Evolutionary conservation across 2,888 invertebrate species (phyloP).

Genomic region (Muschampia plurimacula): DNA sequence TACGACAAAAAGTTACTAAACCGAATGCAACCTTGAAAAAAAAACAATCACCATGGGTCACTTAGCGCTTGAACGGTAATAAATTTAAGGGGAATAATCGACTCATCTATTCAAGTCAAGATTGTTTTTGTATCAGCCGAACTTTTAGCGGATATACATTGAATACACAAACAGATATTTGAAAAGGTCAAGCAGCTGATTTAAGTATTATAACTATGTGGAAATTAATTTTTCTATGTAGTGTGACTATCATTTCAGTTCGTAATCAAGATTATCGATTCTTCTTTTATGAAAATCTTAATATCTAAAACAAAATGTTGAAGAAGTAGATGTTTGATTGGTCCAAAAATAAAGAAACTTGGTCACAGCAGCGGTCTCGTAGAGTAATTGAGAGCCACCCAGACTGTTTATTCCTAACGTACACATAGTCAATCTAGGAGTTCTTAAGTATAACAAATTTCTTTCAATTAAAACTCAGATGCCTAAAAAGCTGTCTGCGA

Average conservation of each 20-base stretch:
- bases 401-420: no score
- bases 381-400: no score
- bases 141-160: slow-evolving; percentile 18
- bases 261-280: neutral
- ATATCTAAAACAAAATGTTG: no score
- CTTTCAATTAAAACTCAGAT: neutral
- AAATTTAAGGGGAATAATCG: slow-evolving; percentile 29
- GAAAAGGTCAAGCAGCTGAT: slow-evolving; percentile 28
- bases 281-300: no score
- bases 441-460: no score
- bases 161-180: slow-evolving; percentile 25
- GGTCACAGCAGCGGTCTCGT: neutral
- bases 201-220: slow-evolving; percentile 3
- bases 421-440: no score
- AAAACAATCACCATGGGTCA: slow-evolving; percentile 8
- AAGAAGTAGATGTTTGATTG: no score
- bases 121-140: slow-evolving; percentile 26
- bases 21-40: neutral
- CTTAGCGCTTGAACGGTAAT: slow-evolving; percentile 23
- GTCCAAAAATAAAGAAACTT: neutral
- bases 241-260: neutral
- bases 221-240: slow-evolving; percentile 16
- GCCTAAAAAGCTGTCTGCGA: neutral
- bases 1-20: neutral
- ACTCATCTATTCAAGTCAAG: slow-evolving; percentile 32